phyloP scores from a whole-genome alignment of 2,888 invertebrate species.

The Thereva nobilitata region DNA sequence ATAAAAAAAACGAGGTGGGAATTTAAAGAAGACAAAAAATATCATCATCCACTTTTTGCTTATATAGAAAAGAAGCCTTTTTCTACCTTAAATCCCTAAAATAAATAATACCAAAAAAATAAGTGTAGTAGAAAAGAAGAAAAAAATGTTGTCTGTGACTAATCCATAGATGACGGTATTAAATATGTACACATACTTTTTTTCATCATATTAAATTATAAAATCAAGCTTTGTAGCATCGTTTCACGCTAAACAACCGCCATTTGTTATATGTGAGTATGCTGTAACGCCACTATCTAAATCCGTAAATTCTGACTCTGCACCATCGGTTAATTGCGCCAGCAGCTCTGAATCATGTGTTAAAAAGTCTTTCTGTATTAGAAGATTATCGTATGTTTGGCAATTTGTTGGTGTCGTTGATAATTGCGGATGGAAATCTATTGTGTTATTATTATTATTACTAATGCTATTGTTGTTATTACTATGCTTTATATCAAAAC shows the following conservation, averaged over 20 bases:
- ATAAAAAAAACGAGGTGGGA: no score
- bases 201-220: not conserved
- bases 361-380: slow-evolving; percentile 51
- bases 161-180: no score
- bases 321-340: slow-evolving; percentile 50
- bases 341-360: slow-evolving; percentile 52
- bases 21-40: no score
- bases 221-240: not conserved
- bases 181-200: no score
- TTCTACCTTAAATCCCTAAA: no score
- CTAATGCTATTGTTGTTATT: slow-evolving; percentile 46
- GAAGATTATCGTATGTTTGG: slow-evolving; percentile 49
- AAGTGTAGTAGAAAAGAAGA: no score
- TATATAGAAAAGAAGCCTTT: no score
- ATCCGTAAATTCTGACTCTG: slow-evolving; percentile 56
- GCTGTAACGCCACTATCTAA: slow-evolving; percentile 55
- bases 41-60: no score
- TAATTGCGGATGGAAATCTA: slow-evolving; percentile 41
- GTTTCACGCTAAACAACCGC: slow-evolving; percentile 56
- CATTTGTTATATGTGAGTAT: slow-evolving; percentile 53
- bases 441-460: slow-evolving; percentile 43
- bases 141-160: no score
- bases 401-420: slow-evolving; percentile 37
- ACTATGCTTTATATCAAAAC: slow-evolving; percentile 54
- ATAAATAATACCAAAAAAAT: no score